Evolutionary conservation across 2,113 vertebrate genomes (phyloP).

Genomic region (Numenius arquata): DNA sequence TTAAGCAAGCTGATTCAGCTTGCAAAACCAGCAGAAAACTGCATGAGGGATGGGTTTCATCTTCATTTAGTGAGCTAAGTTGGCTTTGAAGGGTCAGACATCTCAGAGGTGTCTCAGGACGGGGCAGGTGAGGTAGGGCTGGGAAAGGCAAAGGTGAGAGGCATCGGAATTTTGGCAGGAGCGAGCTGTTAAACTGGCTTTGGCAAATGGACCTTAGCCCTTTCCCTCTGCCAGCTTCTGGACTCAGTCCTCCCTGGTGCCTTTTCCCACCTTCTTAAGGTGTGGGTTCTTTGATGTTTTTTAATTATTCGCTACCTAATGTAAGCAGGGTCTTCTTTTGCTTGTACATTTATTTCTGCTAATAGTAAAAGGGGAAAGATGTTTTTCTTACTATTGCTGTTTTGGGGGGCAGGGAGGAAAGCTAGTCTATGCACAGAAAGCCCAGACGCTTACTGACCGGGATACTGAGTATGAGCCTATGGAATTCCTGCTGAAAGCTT

Average conservation of each 20-base stretch:
- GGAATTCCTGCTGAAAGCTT: not conserved
- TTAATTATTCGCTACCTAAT: not conserved
- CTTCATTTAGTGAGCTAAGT: not conserved
- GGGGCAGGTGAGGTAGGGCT: not conserved
- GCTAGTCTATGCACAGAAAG: not conserved
- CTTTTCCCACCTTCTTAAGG: not conserved
- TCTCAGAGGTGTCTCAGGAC: not conserved
- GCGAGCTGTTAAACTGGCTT: not conserved
- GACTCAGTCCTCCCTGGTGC: not conserved
- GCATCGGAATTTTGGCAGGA: not conserved
- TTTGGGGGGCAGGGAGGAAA: not conserved
- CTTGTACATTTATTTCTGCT: not conserved
- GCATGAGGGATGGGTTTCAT: not conserved
- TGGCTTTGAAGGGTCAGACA: not conserved
- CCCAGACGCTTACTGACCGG: not conserved
- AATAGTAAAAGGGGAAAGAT: not conserved
- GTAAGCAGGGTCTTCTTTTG: not conserved
- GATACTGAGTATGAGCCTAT: not conserved
- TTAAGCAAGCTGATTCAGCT: not conserved
- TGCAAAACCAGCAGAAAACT: not conserved
- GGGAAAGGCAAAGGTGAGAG: not conserved
- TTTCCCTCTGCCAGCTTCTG: not conserved
- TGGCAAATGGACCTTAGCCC: not conserved
- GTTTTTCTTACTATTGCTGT: not conserved
- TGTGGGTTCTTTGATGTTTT: not conserved